These are phyloP conservation scores for Ophion slaviceki DNA, from an alignment of 2,888 invertebrate species.

Conservation along the genomic window DNA sequence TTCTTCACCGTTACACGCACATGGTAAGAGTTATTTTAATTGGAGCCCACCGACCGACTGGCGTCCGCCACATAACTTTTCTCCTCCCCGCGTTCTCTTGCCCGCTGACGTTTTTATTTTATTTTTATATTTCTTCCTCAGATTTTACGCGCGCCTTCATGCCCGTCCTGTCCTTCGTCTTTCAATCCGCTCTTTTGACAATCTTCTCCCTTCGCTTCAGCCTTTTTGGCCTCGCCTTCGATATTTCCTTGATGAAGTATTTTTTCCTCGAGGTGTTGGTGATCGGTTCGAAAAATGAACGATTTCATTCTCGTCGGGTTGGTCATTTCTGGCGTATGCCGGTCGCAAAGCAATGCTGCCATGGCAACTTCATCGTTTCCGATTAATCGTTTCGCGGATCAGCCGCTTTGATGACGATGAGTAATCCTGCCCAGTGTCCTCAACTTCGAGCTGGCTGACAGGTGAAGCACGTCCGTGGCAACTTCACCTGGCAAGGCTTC, in stretches of 20 bases:
- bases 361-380: constrained; percentile 20
- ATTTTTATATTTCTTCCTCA: constrained; percentile 59
- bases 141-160: constrained; percentile 51
- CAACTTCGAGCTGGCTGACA: constrained; percentile 2
- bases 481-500: not conserved
- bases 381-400: constrained; percentile 53
- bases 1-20: constrained; percentile 71
- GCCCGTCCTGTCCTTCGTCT: constrained; percentile 20
- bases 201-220: not conserved
- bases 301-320: constrained; percentile 11
- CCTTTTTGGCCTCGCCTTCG: constrained; percentile 11
- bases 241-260: constrained; percentile 4
- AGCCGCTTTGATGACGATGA: constrained; percentile 13
- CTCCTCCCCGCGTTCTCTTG: constrained; percentile 54
- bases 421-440: constrained; percentile 21
- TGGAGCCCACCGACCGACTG: constrained; percentile 66
- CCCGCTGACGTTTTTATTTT: constrained; percentile 57
- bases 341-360: constrained; percentile 6
- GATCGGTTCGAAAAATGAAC: constrained; percentile 29
- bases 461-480: not conserved
- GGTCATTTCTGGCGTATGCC: constrained; percentile 1
- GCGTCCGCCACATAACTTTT: constrained; percentile 65
- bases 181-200: constrained; percentile 18
- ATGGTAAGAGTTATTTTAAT: constrained; percentile 73
- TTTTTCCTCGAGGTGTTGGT: constrained; percentile 3